phyloP scores from a whole-genome alignment of 2,797 vertebrate species.

The Otolemur crassicaudatus region DNA sequence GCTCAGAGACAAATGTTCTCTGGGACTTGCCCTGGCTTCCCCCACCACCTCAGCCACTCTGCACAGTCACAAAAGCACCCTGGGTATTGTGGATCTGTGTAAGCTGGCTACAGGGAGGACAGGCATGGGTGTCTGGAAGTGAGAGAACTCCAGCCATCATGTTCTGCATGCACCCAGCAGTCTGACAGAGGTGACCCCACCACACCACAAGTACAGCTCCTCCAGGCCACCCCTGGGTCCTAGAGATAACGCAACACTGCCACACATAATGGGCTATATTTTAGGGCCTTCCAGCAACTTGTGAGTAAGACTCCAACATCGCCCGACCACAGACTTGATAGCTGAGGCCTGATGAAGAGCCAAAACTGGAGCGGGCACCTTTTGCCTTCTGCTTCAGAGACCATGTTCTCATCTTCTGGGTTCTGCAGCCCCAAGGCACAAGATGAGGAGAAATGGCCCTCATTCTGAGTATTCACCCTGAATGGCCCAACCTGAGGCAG shows the following conservation, averaged over 20 bases:
- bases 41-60: background rate
- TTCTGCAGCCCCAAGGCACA: background rate
- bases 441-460: background rate
- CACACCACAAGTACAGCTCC: too few relatives aligned
- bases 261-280: too few relatives aligned
- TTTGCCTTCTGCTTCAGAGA: background rate
- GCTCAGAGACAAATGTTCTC: background rate
- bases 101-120: background rate
- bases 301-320: background rate
- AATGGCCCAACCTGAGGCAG: background rate
- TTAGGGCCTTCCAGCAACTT: background rate
- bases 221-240: background rate
- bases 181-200: background rate
- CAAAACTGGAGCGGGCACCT: background rate
- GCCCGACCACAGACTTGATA: background rate
- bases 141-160: background rate
- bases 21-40: background rate
- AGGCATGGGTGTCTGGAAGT: background rate
- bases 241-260: background rate
- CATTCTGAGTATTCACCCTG: background rate
- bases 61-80: background rate
- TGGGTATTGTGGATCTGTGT: background rate
- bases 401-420: accelerated
- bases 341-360: background rate
- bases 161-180: background rate